phyloP scores from a whole-genome alignment of 2,888 invertebrate genomes.

The Thecophora atra region DNA sequence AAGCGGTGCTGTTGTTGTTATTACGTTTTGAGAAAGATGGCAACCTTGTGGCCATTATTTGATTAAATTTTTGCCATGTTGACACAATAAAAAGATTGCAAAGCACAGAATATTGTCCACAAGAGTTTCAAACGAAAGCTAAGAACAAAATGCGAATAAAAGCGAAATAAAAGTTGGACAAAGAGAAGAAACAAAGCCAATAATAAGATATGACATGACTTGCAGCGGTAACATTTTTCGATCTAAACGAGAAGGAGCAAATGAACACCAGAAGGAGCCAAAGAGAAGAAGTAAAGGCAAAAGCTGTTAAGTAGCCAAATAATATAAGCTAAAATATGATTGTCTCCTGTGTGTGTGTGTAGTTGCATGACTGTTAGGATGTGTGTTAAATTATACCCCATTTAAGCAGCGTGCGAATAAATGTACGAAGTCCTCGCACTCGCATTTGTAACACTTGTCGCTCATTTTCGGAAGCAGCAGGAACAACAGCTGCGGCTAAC shows the following conservation, averaged over 20 bases:
- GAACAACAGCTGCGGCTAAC: constrained; percentile 27
- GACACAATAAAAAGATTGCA: neutral
- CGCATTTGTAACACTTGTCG: constrained; percentile 7
- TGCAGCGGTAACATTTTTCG: neutral
- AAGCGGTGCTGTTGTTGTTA: too few species aligned
- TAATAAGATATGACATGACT: neutral
- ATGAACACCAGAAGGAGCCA: neutral
- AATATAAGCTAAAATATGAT: constrained; percentile 19
- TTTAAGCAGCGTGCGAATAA: constrained; percentile 5
- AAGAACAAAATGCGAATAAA: neutral
- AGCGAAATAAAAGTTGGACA: neutral
- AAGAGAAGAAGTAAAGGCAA: neutral
- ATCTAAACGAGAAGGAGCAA: neutral
- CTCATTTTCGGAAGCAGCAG: constrained; percentile 11
- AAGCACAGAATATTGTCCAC: neutral
- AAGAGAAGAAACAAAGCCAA: neutral
- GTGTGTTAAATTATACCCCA: constrained; percentile 8
- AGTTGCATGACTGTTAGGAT: constrained; percentile 6
- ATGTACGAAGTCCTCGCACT: neutral
- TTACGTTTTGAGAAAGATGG: neutral
- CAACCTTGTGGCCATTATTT: neutral
- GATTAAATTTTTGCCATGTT: neutral
- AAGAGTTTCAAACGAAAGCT: too few species aligned
- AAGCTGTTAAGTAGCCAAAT: constrained; percentile 31
- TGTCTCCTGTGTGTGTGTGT: constrained; percentile 12